Conservation (phyloP, 2,113 vertebrate species). For the Ammospiza caudacuta region DNA sequence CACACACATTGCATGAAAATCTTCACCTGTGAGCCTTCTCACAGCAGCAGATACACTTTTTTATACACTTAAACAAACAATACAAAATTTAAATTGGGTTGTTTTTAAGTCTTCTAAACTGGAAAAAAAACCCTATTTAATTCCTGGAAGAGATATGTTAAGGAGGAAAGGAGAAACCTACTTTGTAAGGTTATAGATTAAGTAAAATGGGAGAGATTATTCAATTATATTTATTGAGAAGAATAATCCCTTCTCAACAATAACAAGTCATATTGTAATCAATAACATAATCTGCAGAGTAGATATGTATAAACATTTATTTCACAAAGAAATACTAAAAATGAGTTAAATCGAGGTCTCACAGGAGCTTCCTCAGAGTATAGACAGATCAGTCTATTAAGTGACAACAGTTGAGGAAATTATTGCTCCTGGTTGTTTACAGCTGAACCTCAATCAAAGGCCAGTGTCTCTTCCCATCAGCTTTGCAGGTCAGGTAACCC, state of each 20-base stretch:
- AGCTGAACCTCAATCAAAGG: not conserved
- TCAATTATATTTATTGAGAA: not conserved
- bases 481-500: not conserved
- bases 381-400: not conserved
- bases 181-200: not conserved
- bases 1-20: not conserved
- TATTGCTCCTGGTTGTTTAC: not conserved
- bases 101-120: not conserved
- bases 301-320: not conserved
- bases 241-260: not conserved
- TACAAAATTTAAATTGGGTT: fast-evolving
- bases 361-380: not conserved
- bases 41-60: not conserved
- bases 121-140: not conserved
- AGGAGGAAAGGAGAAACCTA: not conserved
- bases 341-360: not conserved
- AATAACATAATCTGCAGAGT: not conserved
- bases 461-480: not conserved
- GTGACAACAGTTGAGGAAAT: not conserved
- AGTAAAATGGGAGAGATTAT: not conserved
- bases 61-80: not conserved
- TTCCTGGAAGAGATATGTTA: not conserved
- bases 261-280: not conserved
- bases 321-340: not conserved
- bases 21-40: not conserved